phyloP scores from a whole-genome alignment of 2,888 invertebrate species.

The Ochlodes sylvanus region DNA sequence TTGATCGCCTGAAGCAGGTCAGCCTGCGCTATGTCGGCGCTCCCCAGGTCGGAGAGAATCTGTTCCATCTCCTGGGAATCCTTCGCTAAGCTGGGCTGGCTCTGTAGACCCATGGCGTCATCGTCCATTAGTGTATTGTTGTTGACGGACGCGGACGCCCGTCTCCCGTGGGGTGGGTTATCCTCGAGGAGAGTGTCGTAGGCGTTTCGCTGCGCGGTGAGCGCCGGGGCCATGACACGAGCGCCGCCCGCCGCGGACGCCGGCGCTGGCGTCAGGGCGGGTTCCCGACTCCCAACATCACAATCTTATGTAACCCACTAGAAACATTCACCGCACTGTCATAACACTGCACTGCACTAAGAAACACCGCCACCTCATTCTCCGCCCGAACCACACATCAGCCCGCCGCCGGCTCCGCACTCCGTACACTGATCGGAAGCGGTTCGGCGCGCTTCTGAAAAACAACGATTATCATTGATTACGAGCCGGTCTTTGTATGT shows the following conservation, averaged over 20 bases:
- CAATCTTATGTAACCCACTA: constrained; percentile 72
- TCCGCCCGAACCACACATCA: constrained; percentile 60
- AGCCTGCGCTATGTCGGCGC: constrained; percentile 85
- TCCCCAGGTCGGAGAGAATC: constrained; percentile 86
- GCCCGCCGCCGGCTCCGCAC: constrained; percentile 73
- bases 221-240: constrained; percentile 97
- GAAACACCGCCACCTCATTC: constrained; percentile 37
- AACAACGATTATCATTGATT: constrained; percentile 71
- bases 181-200: constrained; percentile 60
- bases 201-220: constrained; percentile 88
- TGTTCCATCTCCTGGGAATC: constrained; percentile 88
- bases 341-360: constrained; percentile 62
- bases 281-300: constrained; percentile 66
- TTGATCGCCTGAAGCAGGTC: constrained; percentile 91
- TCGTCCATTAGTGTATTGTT: constrained; percentile 85
- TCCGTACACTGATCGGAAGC: constrained; percentile 52
- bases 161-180: constrained; percentile 63
- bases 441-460: constrained; percentile 77
- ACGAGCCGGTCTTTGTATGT: constrained; percentile 67
- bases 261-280: constrained; percentile 74
- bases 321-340: constrained; percentile 63
- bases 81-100: constrained; percentile 83
- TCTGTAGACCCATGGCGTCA: constrained; percentile 85
- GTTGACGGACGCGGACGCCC: constrained; percentile 81
- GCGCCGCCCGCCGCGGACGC: constrained; percentile 82